Conservation (phyloP, 2,113 vertebrate species). For the Forbesichthys agassizii region DNA sequence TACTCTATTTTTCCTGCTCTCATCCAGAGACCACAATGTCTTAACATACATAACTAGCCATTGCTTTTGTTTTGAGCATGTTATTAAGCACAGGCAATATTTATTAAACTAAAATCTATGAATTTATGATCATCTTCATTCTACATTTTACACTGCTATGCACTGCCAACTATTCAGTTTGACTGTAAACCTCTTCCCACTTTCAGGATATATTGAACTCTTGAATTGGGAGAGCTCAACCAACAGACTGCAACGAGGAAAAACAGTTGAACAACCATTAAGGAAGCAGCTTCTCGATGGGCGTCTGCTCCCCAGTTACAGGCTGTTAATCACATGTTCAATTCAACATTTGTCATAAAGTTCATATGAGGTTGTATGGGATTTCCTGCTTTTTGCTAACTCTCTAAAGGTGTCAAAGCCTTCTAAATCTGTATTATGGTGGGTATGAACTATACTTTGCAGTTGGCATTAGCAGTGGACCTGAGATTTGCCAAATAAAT, state of each 20-base stretch:
- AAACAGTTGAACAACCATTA: constrained; percentile 58
- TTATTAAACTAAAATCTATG: constrained; percentile 36
- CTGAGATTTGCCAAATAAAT: constrained; percentile 67
- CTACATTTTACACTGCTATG: constrained; percentile 9
- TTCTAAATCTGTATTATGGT: constrained; percentile 40
- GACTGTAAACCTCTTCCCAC: constrained; percentile 50
- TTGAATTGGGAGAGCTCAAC: constrained; percentile 34
- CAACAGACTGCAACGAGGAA: constrained; percentile 50
- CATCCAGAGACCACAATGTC: not conserved
- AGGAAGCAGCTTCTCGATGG: constrained; percentile 53
- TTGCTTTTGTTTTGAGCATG: constrained; percentile 40
- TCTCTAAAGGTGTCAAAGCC: constrained; percentile 33
- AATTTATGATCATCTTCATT: not conserved
- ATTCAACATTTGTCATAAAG: too few species aligned
- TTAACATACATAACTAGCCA: not conserved
- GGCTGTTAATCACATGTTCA: constrained; percentile 51
- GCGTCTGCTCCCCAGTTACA: constrained; percentile 26
- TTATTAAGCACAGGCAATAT: not conserved
- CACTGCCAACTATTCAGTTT: constrained; percentile 37
- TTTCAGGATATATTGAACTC: constrained; percentile 18
- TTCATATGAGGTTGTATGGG: constrained; percentile 27
- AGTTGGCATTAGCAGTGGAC: constrained; percentile 38
- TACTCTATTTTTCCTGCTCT: not conserved
- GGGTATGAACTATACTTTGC: constrained; percentile 24
- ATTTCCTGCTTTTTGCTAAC: not conserved